Percentiles rank a stretch among this genome's conserved stretches.
phyloP scores from a whole-genome alignment of 2,113 vertebrate species.

The Neogobius melanostomus region DNA sequence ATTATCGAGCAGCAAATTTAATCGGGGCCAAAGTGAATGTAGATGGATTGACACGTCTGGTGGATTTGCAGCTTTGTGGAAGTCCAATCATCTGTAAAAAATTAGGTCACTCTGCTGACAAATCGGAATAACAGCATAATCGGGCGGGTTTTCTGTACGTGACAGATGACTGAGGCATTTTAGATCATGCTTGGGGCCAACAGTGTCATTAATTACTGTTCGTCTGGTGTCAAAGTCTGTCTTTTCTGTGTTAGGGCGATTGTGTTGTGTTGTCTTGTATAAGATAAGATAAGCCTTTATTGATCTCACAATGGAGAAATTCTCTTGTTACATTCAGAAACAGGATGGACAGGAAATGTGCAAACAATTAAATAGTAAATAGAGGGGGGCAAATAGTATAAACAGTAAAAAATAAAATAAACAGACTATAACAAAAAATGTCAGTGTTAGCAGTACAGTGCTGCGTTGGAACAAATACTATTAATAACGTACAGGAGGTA shows the following conservation, averaged over 20 bases:
- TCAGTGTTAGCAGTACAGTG: not conserved
- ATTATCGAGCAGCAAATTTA: constrained; percentile 23
- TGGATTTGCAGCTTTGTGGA: constrained; percentile 9
- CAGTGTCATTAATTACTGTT: constrained; percentile 2
- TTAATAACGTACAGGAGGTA: not conserved
- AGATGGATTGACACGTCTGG: constrained; percentile 4
- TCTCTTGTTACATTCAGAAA: too few relatives aligned
- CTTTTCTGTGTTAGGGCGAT: not conserved
- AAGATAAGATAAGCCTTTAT: too few relatives aligned
- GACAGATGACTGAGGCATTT: constrained; percentile 16
- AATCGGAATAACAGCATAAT: not conserved
- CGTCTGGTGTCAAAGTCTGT: not conserved
- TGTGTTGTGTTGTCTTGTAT: not conserved
- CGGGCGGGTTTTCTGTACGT: constrained; percentile 11
- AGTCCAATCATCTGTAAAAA: constrained; percentile 15
- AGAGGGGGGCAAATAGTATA: too few relatives aligned
- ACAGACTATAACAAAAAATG: too few relatives aligned
- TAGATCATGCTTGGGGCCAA: not conserved
- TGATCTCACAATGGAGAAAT: too few relatives aligned
- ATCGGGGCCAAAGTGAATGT: constrained; percentile 6
- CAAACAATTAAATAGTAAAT: too few relatives aligned
- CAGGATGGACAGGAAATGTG: too few relatives aligned
- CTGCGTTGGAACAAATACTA: not conserved
- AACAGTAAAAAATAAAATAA: too few relatives aligned
- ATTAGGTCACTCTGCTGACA: constrained; percentile 14